Evolutionary conservation across 2,113 vertebrate genomes (phyloP).

Genomic region (Otis tarda): DNA sequence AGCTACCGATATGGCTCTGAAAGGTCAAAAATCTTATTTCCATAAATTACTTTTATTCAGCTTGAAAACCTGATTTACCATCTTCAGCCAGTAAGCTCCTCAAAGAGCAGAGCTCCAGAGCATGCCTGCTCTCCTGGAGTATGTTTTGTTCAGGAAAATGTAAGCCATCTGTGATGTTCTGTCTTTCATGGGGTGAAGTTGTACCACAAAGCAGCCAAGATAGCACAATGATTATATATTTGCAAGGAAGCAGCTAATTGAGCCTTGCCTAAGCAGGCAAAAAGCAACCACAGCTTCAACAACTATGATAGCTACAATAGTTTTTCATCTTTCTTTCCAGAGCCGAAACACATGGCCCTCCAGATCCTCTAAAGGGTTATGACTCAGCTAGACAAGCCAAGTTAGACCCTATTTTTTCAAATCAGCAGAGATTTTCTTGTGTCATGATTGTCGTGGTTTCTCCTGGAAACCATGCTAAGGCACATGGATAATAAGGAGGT

Average conservation of each 20-base stretch:
- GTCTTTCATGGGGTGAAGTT: conserved; percentile 42
- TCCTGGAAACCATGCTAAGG: too few relatives aligned
- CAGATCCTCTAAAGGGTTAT: background rate
- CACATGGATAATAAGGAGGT: too few relatives aligned
- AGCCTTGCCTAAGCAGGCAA: conserved; percentile 13
- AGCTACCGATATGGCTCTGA: background rate
- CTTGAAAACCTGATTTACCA: background rate
- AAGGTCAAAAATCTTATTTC: background rate
- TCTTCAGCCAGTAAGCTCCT: background rate
- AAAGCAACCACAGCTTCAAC: background rate
- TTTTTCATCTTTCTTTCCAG: conserved; percentile 1
- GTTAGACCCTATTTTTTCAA: background rate
- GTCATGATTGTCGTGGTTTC: too few relatives aligned
- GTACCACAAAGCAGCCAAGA: conserved; percentile 68
- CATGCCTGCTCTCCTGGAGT: background rate
- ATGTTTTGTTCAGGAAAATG: conserved; percentile 40
- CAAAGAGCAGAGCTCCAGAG: conserved; percentile 2
- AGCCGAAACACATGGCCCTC: background rate
- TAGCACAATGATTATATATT: conserved; percentile 56
- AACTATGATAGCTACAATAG: background rate
- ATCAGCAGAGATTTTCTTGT: background rate
- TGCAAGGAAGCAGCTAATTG: conserved; percentile 52
- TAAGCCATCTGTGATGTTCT: conserved; percentile 31
- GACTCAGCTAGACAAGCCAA: background rate
- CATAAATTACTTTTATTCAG: background rate